Conservation (phyloP, 2,888 invertebrate genomes). For the Andrena trimmerana region DNA sequence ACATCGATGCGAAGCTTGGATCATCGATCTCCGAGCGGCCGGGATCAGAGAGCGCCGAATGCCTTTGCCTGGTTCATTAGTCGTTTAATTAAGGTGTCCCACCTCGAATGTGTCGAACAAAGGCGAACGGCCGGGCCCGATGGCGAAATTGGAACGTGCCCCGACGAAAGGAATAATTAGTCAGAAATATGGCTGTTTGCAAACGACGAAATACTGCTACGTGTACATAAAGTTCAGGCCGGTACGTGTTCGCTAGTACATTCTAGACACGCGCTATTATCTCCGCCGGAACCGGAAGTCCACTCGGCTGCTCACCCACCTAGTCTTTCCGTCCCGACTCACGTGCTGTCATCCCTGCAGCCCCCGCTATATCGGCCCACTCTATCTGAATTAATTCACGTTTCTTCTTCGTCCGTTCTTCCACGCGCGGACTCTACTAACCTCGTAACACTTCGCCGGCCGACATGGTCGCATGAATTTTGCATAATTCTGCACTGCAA, state of each 20-base stretch:
- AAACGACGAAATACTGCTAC: slow-evolving; percentile 48
- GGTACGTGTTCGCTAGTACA: slow-evolving; percentile 52
- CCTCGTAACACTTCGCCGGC: slow-evolving; percentile 33
- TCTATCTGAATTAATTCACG: slow-evolving; percentile 62
- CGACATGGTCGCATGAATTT: background rate
- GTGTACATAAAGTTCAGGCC: slow-evolving; percentile 42
- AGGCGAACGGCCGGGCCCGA: background rate
- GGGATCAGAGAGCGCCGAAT: background rate
- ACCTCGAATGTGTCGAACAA: background rate
- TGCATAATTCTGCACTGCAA: slow-evolving; percentile 26
- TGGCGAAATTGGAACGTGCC: slow-evolving; percentile 14
- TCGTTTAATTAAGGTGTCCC: slow-evolving; percentile 13
- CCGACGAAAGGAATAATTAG: slow-evolving; percentile 39
- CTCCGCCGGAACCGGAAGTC: slow-evolving; percentile 83
- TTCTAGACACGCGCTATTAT: slow-evolving; percentile 81
- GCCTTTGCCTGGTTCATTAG: background rate
- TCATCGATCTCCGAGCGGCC: background rate
- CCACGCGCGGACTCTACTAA: slow-evolving; percentile 27
- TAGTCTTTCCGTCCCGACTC: slow-evolving; percentile 74
- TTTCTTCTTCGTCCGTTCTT: slow-evolving; percentile 46
- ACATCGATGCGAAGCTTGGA: no score
- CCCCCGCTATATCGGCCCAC: slow-evolving; percentile 40
- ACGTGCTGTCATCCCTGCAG: slow-evolving; percentile 56
- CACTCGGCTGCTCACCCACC: slow-evolving; percentile 84
- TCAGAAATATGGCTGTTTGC: slow-evolving; percentile 53